phyloP scores from a whole-genome alignment of 1,140 invertebrate genomes.

The Idris sp. region DNA sequence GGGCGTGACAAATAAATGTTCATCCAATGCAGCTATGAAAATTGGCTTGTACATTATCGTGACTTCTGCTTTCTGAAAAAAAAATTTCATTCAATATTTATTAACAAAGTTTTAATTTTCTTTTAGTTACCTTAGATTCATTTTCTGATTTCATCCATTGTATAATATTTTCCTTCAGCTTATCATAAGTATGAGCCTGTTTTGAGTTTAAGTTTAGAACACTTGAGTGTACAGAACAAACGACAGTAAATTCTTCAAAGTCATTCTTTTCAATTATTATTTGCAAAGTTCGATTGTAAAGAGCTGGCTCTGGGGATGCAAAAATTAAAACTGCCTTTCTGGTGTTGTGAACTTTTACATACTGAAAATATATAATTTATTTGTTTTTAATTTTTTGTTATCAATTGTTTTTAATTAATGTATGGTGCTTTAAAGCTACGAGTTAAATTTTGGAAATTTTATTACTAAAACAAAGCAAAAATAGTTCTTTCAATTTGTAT shows the following conservation, averaged over 20 bases:
- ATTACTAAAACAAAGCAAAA: too few species aligned
- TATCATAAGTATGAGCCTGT: constrained; percentile 70
- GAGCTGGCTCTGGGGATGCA: constrained; percentile 74
- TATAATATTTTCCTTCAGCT: constrained; percentile 76
- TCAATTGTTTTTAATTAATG: too few species aligned
- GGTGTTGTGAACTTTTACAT: constrained; percentile 68
- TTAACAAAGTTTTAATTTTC: neutral
- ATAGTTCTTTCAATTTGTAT: too few species aligned
- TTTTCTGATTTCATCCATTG: constrained; percentile 80
- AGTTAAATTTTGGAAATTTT: too few species aligned
- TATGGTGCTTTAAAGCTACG: too few species aligned
- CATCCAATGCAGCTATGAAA: constrained; percentile 80
- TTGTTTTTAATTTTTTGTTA: neutral
- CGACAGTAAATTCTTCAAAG: constrained; percentile 78
- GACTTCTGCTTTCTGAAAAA: constrained; percentile 78
- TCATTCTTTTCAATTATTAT: constrained; percentile 78
- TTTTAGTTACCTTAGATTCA: constrained; percentile 64
- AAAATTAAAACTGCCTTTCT: constrained; percentile 80
- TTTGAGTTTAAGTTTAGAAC: constrained; percentile 71
- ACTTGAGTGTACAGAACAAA: constrained; percentile 76
- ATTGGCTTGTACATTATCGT: constrained; percentile 82
- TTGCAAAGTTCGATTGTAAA: constrained; percentile 76
- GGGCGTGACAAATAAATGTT: constrained; percentile 82
- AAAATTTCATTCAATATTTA: too few species aligned
- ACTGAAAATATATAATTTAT: constrained; percentile 56